Percentiles rank a stretch among this genome's conserved stretches.
phyloP scores from a whole-genome alignment of 2,113 vertebrate genomes.

The Gopherus evgoodei region DNA sequence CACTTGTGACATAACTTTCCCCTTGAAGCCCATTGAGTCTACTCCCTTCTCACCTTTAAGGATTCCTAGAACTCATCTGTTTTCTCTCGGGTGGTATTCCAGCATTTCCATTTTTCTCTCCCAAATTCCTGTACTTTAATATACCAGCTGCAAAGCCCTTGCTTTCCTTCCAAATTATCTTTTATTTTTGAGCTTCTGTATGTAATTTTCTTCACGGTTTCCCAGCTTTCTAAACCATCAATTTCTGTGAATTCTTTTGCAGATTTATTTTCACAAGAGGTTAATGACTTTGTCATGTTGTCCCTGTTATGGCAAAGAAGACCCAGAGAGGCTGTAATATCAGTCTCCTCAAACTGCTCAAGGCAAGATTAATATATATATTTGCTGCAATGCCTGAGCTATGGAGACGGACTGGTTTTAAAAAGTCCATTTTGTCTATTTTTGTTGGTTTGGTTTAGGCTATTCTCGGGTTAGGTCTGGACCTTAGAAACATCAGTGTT shows the following conservation, averaged over 20 bases:
- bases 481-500: neutral
- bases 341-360: neutral
- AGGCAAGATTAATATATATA: neutral
- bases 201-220: neutral
- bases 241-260: neutral
- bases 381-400: neutral
- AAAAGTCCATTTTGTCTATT: neutral
- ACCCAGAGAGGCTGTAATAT: neutral
- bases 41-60: neutral
- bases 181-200: neutral
- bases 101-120: neutral
- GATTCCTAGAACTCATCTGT: neutral
- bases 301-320: neutral
- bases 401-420: neutral
- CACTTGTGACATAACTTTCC: neutral
- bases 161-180: neutral
- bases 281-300: neutral
- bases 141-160: neutral
- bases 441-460: neutral
- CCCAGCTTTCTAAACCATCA: neutral
- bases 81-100: neutral
- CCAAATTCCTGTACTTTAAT: neutral
- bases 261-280: neutral
- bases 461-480: neutral
- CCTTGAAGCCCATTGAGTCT: neutral